Base-by-base conservation (phyloP, 2,113 vertebrate genomes). In the Pseudois nayaur region DNA sequence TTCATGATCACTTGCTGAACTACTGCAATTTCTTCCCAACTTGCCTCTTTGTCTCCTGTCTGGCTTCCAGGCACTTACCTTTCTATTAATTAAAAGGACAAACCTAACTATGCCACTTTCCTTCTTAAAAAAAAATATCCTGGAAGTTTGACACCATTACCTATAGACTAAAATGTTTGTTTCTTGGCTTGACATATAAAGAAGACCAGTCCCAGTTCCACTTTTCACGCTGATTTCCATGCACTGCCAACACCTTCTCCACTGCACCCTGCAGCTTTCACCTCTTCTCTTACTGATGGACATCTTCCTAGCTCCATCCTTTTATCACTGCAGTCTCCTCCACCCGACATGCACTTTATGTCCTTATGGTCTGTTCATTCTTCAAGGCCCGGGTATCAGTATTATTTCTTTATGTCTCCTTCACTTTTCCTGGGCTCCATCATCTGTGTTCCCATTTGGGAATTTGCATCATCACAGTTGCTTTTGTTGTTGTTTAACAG, bases 181-280 rank as follows among this genome's bases (percentile, higher is more conserved):
- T 67, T 94, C 36, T 76, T 67, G 85, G 31, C n/a, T 27, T 36
- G 40, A 45, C 10, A 15, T 52, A 64, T 25, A 59, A 59, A 23
- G 54, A 55, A 4, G 21, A 55, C 29, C 43, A 64, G 8, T 5
- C 9, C 2, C 25, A 43, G 8, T 21, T 36, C 21, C 50, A 43
- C 57, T 43, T 52, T n/a, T 59, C 25, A 29, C 8, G 16, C 21
- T 33, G 2, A 13, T 27, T 36, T 23, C 74, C 2, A 43, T 6
- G 10, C 27, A 33, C 57, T 11, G 33, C 36, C 33, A 15, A 9
- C 7, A 12, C 14, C 59, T 7, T 52, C 8, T 19, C 31, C 36
- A 33, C 3, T 2, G 21, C 0, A 21, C 16, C 45, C 21, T 29
- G 6, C 2, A 1, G 17, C 6, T 43, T 36, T 27, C 4, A 9